Evolutionary conservation across 2,888 invertebrate species (phyloP).

Genomic region (Noctuana brunneofusca): DNA sequence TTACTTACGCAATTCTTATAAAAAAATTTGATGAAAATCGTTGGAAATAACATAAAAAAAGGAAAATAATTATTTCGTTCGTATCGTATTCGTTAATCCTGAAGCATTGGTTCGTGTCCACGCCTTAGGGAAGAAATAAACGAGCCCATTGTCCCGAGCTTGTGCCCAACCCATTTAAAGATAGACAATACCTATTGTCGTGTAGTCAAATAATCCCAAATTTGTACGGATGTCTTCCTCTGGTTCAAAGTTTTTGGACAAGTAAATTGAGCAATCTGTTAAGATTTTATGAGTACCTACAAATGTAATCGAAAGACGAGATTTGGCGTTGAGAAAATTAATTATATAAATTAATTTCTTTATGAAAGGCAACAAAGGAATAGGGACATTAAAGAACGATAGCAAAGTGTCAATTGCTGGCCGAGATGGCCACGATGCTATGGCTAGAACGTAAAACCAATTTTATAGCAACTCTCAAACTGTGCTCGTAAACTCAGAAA

Average conservation of each 20-base stretch:
- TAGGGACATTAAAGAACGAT: slow-evolving; percentile 44
- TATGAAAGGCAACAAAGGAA: slow-evolving; percentile 32
- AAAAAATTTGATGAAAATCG: background rate
- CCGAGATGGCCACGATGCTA: slow-evolving; percentile 54
- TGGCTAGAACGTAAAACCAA: slow-evolving; percentile 57
- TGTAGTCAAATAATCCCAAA: slow-evolving; percentile 61
- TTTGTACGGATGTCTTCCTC: slow-evolving; percentile 67
- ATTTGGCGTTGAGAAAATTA: slow-evolving; percentile 12
- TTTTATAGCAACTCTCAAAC: slow-evolving; percentile 59
- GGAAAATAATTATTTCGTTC: slow-evolving; percentile 49
- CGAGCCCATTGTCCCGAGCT: slow-evolving; percentile 69
- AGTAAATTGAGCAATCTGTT: slow-evolving; percentile 46
- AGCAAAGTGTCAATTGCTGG: slow-evolving; percentile 53
- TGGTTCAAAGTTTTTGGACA: slow-evolving; percentile 57
- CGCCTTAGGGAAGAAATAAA: slow-evolving; percentile 73
- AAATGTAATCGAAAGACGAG: slow-evolving; percentile 6
- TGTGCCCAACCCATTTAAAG: slow-evolving; percentile 68
- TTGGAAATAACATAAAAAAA: background rate
- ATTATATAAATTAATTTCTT: slow-evolving; percentile 25
- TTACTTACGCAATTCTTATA: background rate
- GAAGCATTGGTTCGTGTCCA: slow-evolving; percentile 62
- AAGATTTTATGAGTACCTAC: slow-evolving; percentile 11
- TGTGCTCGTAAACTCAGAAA: slow-evolving; percentile 59
- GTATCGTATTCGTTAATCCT: slow-evolving; percentile 63
- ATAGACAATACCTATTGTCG: slow-evolving; percentile 75